Conservation (phyloP, 2,888 invertebrate species). For the Drosophila greeni region DNA sequence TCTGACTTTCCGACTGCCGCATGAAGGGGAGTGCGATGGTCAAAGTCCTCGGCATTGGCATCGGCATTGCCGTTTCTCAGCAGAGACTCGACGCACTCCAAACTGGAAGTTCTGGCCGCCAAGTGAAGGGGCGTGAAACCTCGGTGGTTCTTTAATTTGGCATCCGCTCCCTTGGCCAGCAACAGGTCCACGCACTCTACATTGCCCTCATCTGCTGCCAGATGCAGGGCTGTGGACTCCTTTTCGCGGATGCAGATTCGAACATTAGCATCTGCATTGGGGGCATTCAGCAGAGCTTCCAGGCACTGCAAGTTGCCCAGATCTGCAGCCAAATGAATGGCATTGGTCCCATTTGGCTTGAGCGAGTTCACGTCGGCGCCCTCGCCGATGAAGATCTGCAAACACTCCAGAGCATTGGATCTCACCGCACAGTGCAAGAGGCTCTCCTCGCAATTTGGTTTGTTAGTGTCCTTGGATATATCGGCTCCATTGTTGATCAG, state of each 20-base stretch:
- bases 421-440: slow-evolving; percentile 91
- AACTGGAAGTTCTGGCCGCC: slow-evolving; percentile 88
- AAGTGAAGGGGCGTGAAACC: slow-evolving; percentile 92
- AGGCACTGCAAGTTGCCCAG: slow-evolving; percentile 88
- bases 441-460: slow-evolving; percentile 86
- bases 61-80: slow-evolving; percentile 87
- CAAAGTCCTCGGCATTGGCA: slow-evolving; percentile 88
- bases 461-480: slow-evolving; percentile 84
- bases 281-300: slow-evolving; percentile 86
- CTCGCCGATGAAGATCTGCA: slow-evolving; percentile 86
- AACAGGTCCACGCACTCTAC: slow-evolving; percentile 88
- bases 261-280: slow-evolving; percentile 85
- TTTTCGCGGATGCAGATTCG: slow-evolving; percentile 85
- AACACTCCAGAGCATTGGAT: slow-evolving; percentile 89
- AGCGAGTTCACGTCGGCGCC: slow-evolving; percentile 88
- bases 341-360: slow-evolving; percentile 87
- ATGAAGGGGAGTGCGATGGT: slow-evolving; percentile 89
- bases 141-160: slow-evolving; percentile 86
- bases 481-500: slow-evolving; percentile 86
- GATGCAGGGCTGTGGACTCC: slow-evolving; percentile 88
- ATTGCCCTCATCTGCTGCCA: slow-evolving; percentile 93
- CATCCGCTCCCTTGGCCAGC: slow-evolving; percentile 86
- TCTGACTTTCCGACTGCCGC: slow-evolving; percentile 91
- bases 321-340: slow-evolving; percentile 90
- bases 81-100: slow-evolving; percentile 89